Evolutionary conservation across 2,888 invertebrate genomes (phyloP).

Genomic region (Pterobdella sp.): DNA sequence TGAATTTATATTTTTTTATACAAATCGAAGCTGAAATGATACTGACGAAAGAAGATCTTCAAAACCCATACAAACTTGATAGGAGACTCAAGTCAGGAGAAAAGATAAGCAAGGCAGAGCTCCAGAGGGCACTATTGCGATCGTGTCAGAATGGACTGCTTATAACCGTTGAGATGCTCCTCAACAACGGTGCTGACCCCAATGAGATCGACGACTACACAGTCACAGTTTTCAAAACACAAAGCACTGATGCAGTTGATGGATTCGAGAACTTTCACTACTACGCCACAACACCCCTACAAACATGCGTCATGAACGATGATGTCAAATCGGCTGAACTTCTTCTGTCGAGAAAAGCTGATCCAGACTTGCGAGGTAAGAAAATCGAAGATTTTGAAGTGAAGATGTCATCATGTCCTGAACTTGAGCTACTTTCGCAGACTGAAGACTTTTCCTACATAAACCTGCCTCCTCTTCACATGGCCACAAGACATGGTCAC

Average conservation of each 20-base stretch:
- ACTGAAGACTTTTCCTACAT: not conserved
- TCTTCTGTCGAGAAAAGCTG: slow-evolving; percentile 17
- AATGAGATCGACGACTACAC: not conserved
- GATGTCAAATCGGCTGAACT: slow-evolving; percentile 22
- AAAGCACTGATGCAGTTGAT: not conserved
- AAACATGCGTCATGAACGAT: slow-evolving; percentile 25
- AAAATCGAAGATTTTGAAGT: not conserved
- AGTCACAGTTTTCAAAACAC: not conserved
- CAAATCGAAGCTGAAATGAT: too few relatives aligned
- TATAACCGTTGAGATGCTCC: not conserved
- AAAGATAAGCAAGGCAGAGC: not conserved
- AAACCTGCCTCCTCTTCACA: slow-evolving; percentile 21
- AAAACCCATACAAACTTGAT: not conserved
- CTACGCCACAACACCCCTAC: slow-evolving; percentile 19
- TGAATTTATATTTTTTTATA: too few relatives aligned
- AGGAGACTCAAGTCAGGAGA: not conserved
- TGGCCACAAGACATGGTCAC: slow-evolving; percentile 26
- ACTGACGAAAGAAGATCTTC: not conserved
- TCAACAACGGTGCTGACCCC: not conserved
- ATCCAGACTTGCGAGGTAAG: slow-evolving; percentile 8
- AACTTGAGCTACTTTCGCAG: not conserved
- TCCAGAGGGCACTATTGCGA: slow-evolving; percentile 1
- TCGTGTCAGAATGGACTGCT: not conserved
- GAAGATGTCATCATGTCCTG: not conserved
- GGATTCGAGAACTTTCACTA: not conserved